These are phyloP conservation scores for Nebria ingens DNA, from an alignment of 1,140 invertebrate species.

Conservation along the genomic window DNA sequence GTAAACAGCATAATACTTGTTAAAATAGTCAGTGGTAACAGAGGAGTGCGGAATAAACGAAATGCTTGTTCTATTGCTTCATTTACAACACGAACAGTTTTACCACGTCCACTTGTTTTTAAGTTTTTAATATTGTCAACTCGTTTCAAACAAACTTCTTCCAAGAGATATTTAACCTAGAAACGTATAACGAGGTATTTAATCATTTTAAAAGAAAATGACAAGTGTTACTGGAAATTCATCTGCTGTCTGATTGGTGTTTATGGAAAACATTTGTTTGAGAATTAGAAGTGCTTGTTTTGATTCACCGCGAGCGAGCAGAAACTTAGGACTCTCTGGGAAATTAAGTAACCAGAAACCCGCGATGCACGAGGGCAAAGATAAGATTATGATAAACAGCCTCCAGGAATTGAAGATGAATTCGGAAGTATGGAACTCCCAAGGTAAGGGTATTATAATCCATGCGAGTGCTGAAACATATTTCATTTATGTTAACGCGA, in stretches of 20 bases:
- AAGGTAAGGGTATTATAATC: slow-evolving; percentile 20
- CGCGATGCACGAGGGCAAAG: slow-evolving; percentile 29
- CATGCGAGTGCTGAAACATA: slow-evolving; percentile 31
- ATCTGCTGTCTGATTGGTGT: slow-evolving; percentile 28
- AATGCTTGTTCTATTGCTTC: slow-evolving; percentile 34
- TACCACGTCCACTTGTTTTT: neutral
- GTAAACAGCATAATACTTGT: slow-evolving; percentile 48
- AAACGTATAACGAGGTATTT: neutral
- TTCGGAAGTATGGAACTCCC: slow-evolving; percentile 20
- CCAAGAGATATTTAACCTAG: neutral
- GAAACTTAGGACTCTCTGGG: slow-evolving; percentile 48
- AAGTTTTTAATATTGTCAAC: neutral
- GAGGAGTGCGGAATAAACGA: slow-evolving; percentile 39
- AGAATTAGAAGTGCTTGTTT: slow-evolving; percentile 36
- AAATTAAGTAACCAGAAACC: slow-evolving; percentile 30
- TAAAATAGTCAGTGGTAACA: slow-evolving; percentile 43
- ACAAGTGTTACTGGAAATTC: slow-evolving; percentile 26
- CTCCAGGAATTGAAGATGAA: slow-evolving; percentile 35
- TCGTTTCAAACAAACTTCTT: neutral
- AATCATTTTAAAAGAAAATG: neutral
- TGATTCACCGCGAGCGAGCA: slow-evolving; percentile 36
- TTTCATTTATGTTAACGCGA: too few relatives aligned
- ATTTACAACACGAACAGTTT: neutral
- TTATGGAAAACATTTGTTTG: slow-evolving; percentile 32
- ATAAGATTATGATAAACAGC: slow-evolving; percentile 29